Conservation (phyloP, 2,113 vertebrate genomes). For the Fregetta grallaria region DNA sequence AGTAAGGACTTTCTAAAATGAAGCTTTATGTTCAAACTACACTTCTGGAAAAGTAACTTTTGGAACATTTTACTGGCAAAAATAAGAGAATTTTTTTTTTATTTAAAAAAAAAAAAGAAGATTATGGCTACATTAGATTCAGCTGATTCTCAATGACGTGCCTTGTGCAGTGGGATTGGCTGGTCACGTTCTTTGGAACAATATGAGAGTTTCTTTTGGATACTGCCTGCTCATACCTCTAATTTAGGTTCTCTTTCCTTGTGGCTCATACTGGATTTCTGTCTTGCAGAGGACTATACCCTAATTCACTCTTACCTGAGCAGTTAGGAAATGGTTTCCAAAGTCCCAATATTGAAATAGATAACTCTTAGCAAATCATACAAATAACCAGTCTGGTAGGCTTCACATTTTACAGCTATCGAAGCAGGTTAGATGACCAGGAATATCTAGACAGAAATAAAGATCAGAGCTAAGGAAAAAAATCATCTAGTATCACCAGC, state of each 20-base stretch:
- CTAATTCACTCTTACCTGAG: background rate
- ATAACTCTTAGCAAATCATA: background rate
- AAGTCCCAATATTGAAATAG: background rate
- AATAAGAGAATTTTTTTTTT: background rate
- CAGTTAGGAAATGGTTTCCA: background rate
- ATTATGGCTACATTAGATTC: background rate
- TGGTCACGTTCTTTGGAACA: background rate
- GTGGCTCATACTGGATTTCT: background rate
- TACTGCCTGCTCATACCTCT: background rate
- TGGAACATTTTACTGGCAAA: background rate
- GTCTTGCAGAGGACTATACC: background rate
- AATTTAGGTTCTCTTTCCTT: background rate
- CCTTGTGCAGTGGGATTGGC: background rate
- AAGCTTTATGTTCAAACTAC: background rate
- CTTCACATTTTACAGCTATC: background rate
- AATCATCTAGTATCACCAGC: background rate
- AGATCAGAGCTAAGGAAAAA: background rate
- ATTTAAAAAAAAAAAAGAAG: no score
- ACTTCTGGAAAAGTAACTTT: background rate
- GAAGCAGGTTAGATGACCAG: background rate
- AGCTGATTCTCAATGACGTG: background rate
- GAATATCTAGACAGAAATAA: background rate
- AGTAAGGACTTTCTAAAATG: background rate
- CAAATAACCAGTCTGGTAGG: background rate
- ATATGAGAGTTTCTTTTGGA: background rate